These are phyloP conservation scores for Eulimnadia texana DNA, from an alignment of 1,140 invertebrate species.

Conservation along the genomic window DNA sequence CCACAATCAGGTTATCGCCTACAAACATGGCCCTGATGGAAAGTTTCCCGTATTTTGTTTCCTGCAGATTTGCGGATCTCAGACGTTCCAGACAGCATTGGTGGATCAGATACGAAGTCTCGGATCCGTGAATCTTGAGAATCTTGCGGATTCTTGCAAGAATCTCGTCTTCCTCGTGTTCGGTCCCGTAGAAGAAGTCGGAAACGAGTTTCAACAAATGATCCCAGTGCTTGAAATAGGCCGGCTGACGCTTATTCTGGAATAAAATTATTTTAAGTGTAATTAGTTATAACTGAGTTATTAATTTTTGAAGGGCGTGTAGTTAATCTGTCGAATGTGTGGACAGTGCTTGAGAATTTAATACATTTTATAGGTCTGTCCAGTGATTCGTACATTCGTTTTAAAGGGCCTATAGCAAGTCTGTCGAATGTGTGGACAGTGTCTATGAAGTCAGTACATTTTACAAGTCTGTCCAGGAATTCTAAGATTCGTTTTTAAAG, in stretches of 20 bases:
- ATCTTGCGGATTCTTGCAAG: constrained; percentile 26
- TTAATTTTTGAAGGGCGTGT: too few species aligned
- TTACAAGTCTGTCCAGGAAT: too few species aligned
- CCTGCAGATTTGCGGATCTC: constrained; percentile 32
- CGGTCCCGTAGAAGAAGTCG: constrained; percentile 55
- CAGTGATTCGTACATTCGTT: too few species aligned
- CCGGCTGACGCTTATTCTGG: constrained; percentile 63
- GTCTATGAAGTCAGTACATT: too few species aligned
- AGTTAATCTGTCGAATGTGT: too few species aligned
- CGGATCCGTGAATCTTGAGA: constrained; percentile 64
- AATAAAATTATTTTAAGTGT: constrained; percentile 28
- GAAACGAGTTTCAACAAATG: constrained; percentile 69
- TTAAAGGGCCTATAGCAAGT: too few species aligned
- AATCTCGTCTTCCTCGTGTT: constrained; percentile 33
- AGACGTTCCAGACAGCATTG: constrained; percentile 57
- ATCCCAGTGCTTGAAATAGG: constrained; percentile 77
- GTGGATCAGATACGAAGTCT: constrained; percentile 74
- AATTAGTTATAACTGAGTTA: background rate
- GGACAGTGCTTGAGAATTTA: too few species aligned
- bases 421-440: too few species aligned
- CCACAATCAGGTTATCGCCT: constrained; percentile 45
- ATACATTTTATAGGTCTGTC: too few species aligned
- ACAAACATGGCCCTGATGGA: constrained; percentile 51
- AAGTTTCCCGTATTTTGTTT: constrained; percentile 37
- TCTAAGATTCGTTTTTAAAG: too few species aligned